Evolutionary conservation across 2,113 vertebrate genomes (phyloP), one percentile per base, ranked within the genome.

Genomic region (Triplophysa dalaica): DNA sequence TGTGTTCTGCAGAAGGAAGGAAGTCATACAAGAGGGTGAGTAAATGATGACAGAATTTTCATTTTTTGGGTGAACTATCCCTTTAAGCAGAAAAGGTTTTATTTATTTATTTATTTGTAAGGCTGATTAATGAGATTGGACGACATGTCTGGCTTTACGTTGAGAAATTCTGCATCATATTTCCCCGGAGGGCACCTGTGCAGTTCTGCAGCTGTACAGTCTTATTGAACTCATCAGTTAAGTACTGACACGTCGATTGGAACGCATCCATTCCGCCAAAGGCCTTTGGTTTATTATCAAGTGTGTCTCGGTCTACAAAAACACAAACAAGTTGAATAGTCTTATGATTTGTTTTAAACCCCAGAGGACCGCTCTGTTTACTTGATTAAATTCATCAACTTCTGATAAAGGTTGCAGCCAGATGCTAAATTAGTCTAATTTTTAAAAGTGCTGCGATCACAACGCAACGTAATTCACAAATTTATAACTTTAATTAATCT

Each of bases 101-200:
- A 43, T 43, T 43, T 1, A 10, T 45, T 21, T 17, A 8, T 17
- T 17, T 14, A 21, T 9, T 16, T 65, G 61, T 14, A 43, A 21
- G 45, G 17, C 19, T 64, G 62, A 77, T 66, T 52, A 52, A 77
- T 77, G 61, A 77, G 61, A 77, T 66, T 38, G 45, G 24, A 77
- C 3, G 33, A 24, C 22, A 52, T n/a, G 64, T 16, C 48, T 29
- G 61, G 60, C 61, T 76, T 77, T 77, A 77, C 48, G 26, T 38
- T 10, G 45, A 65, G 38, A 50, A 64, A 76, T 76, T 65, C 75
- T 33, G 43, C 54, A n/a, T 66, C 12, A 66, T 65, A 77, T 77
- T 77, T 77, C 62, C 74, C 75, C 16, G 22, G 45, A 77, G 75
- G 26, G 48, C 61, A 77, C 26, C 45, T 52, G 74, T 76, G 74